Base-by-base conservation (phyloP, 2,113 vertebrate genomes). In the Glaucomys volans region DNA sequence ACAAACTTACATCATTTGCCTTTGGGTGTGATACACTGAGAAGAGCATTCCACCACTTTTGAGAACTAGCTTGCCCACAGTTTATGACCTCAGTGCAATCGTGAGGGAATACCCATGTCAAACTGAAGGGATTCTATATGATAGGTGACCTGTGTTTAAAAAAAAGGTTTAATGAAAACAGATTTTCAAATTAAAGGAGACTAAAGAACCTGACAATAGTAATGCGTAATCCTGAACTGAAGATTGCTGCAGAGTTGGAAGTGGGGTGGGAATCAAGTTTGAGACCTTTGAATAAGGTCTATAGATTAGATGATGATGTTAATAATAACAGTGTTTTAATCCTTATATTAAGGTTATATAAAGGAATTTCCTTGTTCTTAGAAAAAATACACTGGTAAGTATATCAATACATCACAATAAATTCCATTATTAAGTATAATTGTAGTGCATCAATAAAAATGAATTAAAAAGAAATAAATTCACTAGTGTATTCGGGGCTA, bases 351-450 rank as follows among this genome's bases (percentile, higher is more conserved):
- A 57, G 17, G 7, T 59, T 85, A 71, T 74, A 2, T 81, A 79
- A 67, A 16, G 22, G 42, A 87, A 80, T 69, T 86, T 95, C 20
- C 71, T 92, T 90, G 8, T 92, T 82, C 37, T 95, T 97, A 75
- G 71, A 52, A 90, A 87, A 69, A 50, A 80, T 3, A 50, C n/a
- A 87, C 59, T 62, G 59, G 24, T 62, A 28, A 24, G 3, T 62
- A 24, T 62, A 62, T 62, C 24, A 62, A 62, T 62, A 62, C 28
- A 24, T 62, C 59, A 62, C 24, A 28, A 62, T 28, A 28, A 62
- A 11, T 62, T 9, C 59, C 24, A 62, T 4, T 24, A 62, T 24
- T 62, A 16, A 13, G 52, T 59, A 59, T 59, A 59, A 8, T 28
- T 62, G 26, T 62, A 59, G 22, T 28, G 26, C 59, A 62, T 22